These are phyloP conservation scores for Daboia siamensis DNA, from an alignment of 2,113 vertebrate species.

Conservation along the genomic window DNA sequence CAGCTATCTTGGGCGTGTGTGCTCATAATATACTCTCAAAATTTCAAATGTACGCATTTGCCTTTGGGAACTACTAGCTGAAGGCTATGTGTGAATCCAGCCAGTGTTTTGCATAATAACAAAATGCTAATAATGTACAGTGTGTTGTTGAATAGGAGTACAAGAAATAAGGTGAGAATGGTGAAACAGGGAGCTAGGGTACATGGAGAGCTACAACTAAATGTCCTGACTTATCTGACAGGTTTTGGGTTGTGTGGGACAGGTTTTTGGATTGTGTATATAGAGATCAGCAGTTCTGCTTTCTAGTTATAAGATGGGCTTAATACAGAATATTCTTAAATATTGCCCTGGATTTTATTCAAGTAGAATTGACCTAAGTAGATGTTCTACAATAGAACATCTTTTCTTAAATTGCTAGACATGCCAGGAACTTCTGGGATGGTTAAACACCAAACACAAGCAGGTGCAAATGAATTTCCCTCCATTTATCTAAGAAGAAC, in stretches of 20 bases:
- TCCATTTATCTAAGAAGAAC: constrained; percentile 20
- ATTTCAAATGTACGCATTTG: background rate
- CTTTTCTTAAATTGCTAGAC: constrained; percentile 6
- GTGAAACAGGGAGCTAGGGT: background rate
- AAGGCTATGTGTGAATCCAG: background rate
- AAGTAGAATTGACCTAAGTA: background rate
- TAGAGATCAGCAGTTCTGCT: background rate
- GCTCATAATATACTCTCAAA: background rate
- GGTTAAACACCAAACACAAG: background rate
- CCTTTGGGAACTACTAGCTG: background rate
- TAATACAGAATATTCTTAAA: background rate
- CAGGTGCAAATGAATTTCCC: background rate
- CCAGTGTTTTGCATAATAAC: background rate
- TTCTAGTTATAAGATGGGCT: background rate
- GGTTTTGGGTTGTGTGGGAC: background rate
- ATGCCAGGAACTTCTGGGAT: background rate
- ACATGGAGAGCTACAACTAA: background rate
- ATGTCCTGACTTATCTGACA: background rate
- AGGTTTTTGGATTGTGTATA: background rate
- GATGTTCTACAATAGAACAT: constrained; percentile 2
- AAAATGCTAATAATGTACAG: background rate
- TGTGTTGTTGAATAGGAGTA: background rate
- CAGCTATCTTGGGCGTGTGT: background rate
- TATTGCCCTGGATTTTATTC: background rate
- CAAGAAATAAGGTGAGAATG: background rate